Evolutionary conservation across 2,888 invertebrate species (phyloP).

Genomic region (Rhyacophila evoluta): DNA sequence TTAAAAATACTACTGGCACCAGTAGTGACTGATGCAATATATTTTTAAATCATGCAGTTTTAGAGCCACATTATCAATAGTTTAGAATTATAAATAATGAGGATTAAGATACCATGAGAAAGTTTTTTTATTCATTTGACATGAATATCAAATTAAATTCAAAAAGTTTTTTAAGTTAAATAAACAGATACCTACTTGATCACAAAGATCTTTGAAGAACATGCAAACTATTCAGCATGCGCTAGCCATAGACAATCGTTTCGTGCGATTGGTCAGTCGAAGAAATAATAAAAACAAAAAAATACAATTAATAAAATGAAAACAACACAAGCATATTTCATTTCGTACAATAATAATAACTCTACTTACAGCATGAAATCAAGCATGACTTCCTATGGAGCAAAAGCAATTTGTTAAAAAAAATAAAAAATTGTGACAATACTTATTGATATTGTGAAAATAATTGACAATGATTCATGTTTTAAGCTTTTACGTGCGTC

Average conservation of each 20-base stretch:
- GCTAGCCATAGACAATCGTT: not conserved
- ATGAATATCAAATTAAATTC: too few relatives aligned
- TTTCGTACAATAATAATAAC: not conserved
- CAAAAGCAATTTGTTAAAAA: not conserved
- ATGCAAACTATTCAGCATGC: not conserved
- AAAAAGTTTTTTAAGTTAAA: too few relatives aligned
- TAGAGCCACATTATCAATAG: too few relatives aligned
- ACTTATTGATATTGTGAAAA: not conserved
- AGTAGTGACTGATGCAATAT: too few relatives aligned
- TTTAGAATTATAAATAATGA: too few relatives aligned
- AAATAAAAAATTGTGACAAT: not conserved
- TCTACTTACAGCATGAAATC: not conserved
- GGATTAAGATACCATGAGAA: too few relatives aligned
- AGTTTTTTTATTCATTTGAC: too few relatives aligned
- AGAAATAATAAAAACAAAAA: not conserved
- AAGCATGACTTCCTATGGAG: conserved; percentile 4
- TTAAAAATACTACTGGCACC: too few relatives aligned
- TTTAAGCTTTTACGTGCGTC: conserved; percentile 10
- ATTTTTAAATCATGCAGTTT: too few relatives aligned
- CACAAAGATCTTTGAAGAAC: not conserved
- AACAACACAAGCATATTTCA: not conserved
- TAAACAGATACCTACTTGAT: too few relatives aligned
- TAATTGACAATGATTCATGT: not conserved
- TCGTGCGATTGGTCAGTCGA: not conserved
- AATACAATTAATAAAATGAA: not conserved